Evolutionary conservation across 2,797 vertebrate species (phyloP).

Genomic region (Acropternis orthonyx): DNA sequence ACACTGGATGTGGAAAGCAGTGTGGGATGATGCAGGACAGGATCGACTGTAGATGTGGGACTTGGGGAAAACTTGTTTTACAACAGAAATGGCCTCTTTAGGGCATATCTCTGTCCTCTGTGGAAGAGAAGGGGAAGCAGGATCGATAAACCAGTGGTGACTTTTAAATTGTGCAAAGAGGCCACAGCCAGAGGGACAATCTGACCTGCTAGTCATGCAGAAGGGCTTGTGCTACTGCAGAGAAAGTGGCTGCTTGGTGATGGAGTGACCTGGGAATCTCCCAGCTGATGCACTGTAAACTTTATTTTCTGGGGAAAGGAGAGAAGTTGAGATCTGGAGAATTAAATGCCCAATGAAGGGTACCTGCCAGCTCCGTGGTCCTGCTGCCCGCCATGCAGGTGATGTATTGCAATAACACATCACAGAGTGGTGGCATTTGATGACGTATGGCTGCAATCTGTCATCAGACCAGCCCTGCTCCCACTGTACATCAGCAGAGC

Average conservation of each 20-base stretch:
- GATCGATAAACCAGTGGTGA: background rate
- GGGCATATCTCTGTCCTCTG: background rate
- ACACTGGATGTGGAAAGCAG: accelerated
- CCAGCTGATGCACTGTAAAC: background rate
- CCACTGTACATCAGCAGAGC: background rate
- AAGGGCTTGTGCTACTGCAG: background rate
- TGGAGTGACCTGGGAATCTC: background rate
- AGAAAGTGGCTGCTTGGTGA: background rate
- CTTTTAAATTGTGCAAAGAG: background rate
- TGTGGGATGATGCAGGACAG: accelerated
- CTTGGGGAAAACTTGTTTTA: background rate
- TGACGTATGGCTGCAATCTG: slow-evolving; percentile 21
- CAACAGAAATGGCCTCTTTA: background rate
- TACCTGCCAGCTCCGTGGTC: slow-evolving; percentile 20
- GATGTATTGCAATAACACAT: slow-evolving; percentile 48
- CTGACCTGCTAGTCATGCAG: accelerated
- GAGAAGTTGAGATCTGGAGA: slow-evolving; percentile 41
- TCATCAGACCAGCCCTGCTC: background rate
- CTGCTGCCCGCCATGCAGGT: background rate
- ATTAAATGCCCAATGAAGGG: slow-evolving; percentile 52
- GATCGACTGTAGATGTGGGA: background rate
- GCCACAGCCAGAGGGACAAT: background rate
- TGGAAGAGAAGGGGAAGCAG: background rate
- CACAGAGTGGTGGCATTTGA: background rate
- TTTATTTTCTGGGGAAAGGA: background rate